Percentiles rank a stretch among this genome's conserved stretches.
These are phyloP conservation scores for Escarpia spicata DNA, from an alignment of 2,888 invertebrate species.

Conservation along the genomic window DNA sequence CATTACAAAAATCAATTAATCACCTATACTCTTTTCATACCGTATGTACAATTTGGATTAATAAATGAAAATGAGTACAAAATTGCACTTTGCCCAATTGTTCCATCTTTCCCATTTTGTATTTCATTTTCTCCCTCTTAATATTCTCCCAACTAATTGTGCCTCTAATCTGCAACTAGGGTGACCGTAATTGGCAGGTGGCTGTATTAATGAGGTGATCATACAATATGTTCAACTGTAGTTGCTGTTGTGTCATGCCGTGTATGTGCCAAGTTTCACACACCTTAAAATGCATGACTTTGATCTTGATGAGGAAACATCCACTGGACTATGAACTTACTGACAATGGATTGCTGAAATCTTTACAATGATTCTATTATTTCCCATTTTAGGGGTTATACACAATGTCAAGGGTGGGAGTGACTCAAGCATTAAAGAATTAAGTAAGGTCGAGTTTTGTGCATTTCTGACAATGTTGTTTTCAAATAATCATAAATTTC, in stretches of 20 bases:
- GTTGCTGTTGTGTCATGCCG: background rate
- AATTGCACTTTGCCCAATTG: too few species aligned
- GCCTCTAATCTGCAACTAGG: background rate
- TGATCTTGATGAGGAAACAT: background rate
- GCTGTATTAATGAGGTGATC: too few species aligned
- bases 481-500: background rate
- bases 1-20: too few species aligned
- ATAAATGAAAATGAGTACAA: too few species aligned
- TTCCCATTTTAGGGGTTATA: background rate
- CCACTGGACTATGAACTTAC: too few species aligned
- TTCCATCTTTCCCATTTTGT: too few species aligned
- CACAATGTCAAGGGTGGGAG: background rate
- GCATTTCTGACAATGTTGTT: background rate
- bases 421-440: background rate
- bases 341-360: background rate
- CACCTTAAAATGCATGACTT: background rate
- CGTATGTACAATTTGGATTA: too few species aligned
- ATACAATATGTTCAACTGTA: too few species aligned
- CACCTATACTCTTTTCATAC: too few species aligned
- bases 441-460: background rate
- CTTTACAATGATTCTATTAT: background rate
- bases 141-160: background rate
- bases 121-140: too few species aligned
- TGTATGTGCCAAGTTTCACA: background rate
- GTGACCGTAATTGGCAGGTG: too few species aligned